phyloP scores from a whole-genome alignment of 2,888 invertebrate species.

The Steromphala cineraria region DNA sequence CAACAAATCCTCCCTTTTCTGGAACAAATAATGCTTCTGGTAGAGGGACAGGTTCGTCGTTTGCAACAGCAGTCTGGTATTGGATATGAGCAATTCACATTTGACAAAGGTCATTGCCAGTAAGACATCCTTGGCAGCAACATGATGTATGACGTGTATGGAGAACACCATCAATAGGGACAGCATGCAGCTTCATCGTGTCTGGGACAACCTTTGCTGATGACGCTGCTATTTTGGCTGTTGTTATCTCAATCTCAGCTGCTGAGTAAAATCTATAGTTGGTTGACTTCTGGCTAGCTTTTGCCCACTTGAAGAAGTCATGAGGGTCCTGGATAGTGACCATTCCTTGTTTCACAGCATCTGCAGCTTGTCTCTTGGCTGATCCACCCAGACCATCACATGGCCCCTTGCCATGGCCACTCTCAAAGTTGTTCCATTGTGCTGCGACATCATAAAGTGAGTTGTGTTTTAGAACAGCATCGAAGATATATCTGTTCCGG shows the following conservation, averaged over 20 bases:
- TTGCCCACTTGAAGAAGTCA: conserved; percentile 28
- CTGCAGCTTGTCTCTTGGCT: conserved; percentile 34
- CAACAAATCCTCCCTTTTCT: no score
- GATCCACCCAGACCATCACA: no score
- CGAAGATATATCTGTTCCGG: neutral
- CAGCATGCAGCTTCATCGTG: conserved; percentile 7
- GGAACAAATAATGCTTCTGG: no score
- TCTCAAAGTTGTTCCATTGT: neutral
- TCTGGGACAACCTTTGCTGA: neutral
- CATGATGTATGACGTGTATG: no score
- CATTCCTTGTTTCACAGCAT: conserved; percentile 37
- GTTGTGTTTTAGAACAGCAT: neutral
- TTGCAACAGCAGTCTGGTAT: no score
- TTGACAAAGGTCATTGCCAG: no score
- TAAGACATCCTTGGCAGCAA: no score
- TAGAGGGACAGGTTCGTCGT: no score
- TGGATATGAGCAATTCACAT: no score
- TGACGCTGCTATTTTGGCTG: neutral
- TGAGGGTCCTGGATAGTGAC: conserved; percentile 25
- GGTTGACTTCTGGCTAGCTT: neutral
- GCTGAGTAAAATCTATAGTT: neutral
- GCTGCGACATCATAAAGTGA: neutral
- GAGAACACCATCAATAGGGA: neutral
- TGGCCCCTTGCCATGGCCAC: neutral
- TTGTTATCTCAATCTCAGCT: neutral